A percentile compares a stretch with the other conserved stretches of the same genome.
These are phyloP conservation scores for Gambusia yucatana DNA, from an alignment of 2,797 vertebrate genomes.

Conservation along the genomic window DNA sequence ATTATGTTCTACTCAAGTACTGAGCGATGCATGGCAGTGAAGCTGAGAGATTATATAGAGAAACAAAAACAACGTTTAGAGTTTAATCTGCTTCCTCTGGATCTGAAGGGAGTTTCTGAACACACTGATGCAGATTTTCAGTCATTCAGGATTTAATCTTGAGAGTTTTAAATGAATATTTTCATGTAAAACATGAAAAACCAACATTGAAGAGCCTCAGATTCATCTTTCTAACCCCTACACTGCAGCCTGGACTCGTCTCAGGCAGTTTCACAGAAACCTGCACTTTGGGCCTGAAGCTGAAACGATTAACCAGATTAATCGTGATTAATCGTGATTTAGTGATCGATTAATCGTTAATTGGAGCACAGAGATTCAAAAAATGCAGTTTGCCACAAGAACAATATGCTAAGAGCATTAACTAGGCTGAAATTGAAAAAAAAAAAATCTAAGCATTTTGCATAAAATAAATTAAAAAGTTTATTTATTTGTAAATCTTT, in stretches of 20 bases:
- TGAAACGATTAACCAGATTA: not conserved
- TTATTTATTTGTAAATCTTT: too few species aligned
- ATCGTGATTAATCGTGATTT: not conserved
- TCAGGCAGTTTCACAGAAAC: not conserved
- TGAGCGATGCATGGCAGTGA: conserved; percentile 76
- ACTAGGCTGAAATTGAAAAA: not conserved
- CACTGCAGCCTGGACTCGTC: not conserved
- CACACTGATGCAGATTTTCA: not conserved
- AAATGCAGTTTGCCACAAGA: not conserved
- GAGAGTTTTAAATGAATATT: not conserved
- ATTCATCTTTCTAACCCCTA: not conserved
- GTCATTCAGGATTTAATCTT: not conserved
- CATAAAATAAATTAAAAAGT: too few species aligned
- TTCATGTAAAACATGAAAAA: not conserved
- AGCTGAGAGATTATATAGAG: conserved; percentile 52
- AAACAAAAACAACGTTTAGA: not conserved
- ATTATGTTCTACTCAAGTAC: conserved; percentile 79
- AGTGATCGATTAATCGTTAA: not conserved
- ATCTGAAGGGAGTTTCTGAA: conserved; percentile 31
- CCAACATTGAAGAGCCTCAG: not conserved
- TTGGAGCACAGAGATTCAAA: not conserved
- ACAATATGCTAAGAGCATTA: not conserved
- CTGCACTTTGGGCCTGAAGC: not conserved
- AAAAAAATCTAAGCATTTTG: too few species aligned
- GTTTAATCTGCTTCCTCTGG: not conserved